phyloP scores from a whole-genome alignment of 2,797 vertebrate genomes.

The Syndactyla subalaris region DNA sequence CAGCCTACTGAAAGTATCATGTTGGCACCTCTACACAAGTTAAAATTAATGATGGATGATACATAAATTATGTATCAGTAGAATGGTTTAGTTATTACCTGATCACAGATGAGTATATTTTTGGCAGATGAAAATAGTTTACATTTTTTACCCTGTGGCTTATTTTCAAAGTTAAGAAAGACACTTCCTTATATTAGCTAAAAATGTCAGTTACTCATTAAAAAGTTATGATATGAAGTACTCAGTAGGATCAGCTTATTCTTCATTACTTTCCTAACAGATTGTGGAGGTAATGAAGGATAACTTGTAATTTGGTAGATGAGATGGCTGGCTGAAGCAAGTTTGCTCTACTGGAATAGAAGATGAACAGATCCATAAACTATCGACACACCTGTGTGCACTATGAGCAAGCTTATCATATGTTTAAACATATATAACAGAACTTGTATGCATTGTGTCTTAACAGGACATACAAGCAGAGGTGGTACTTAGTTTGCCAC shows the following conservation, averaged over 20 bases:
- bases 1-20: not conserved
- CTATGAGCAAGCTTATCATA: not conserved
- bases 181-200: not conserved
- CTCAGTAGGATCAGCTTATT: not conserved
- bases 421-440: not conserved
- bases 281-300: not conserved
- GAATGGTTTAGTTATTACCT: not conserved
- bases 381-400: not conserved
- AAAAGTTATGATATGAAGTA: not conserved
- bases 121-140: not conserved
- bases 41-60: not conserved
- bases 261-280: not conserved
- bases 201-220: not conserved
- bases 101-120: not conserved
- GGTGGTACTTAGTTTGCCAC: not conserved
- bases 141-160: not conserved
- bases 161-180: not conserved
- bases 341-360: not conserved
- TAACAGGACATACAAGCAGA: not conserved
- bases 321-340: not conserved
- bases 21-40: not conserved
- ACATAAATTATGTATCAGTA: not conserved
- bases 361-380: not conserved
- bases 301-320: not conserved
- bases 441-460: not conserved